These are phyloP conservation scores for Meandrina meandrites DNA, from an alignment of 92 coral and sea anemone species.

Conservation along the genomic window DNA sequence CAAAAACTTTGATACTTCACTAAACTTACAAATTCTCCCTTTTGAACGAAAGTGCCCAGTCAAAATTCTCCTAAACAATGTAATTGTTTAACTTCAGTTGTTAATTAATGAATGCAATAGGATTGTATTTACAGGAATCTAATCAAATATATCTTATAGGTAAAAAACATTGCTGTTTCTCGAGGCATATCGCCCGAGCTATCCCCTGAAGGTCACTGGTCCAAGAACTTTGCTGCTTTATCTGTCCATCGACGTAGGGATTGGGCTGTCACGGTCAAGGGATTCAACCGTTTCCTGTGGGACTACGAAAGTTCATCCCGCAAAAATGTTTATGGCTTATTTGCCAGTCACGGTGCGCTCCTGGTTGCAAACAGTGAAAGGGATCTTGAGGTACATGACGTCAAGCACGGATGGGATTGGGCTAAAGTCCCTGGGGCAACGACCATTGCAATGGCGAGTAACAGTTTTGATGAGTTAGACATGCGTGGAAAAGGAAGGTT, in stretches of 20 bases:
- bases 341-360: slow-evolving; percentile 68
- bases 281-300: slow-evolving; percentile 67
- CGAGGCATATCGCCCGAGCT: slow-evolving; percentile 20
- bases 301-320: slow-evolving; percentile 52
- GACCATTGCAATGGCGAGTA: slow-evolving; percentile 18
- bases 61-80: too few relatives aligned
- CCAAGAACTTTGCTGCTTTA: slow-evolving; percentile 66
- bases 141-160: neutral
- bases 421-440: slow-evolving; percentile 80
- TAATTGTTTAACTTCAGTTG: too few relatives aligned
- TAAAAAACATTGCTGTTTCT: slow-evolving; percentile 1
- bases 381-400: slow-evolving; percentile 57
- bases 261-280: slow-evolving; percentile 77
- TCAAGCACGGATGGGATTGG: slow-evolving; percentile 81
- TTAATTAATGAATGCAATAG: neutral
- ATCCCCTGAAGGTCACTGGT: slow-evolving; percentile 73
- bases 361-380: slow-evolving; percentile 75
- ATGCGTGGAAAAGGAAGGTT: slow-evolving; percentile 13
- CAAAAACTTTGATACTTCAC: too few relatives aligned
- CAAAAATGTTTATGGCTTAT: slow-evolving; percentile 63
- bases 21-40: too few relatives aligned
- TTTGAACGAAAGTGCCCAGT: too few relatives aligned
- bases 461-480: neutral
- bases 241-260: slow-evolving; percentile 68
- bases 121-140: neutral